Evolutionary conservation across 2,797 vertebrate genomes (phyloP).

Genomic region (Lophotriccus pileatus): DNA sequence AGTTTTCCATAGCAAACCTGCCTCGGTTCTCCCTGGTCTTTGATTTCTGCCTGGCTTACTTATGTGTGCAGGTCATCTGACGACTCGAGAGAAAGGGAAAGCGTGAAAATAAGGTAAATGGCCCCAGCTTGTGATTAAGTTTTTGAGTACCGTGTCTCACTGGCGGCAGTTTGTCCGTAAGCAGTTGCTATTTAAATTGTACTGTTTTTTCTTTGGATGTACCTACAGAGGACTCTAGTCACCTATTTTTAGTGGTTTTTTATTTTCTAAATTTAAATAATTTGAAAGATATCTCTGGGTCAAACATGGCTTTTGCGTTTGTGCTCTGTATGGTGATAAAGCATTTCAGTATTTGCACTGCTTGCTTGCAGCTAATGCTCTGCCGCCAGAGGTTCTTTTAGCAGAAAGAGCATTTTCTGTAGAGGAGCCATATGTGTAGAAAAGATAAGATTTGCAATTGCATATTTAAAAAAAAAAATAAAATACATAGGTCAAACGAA

Average conservation of each 20-base stretch:
- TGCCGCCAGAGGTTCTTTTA: background rate
- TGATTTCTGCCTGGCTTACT: background rate
- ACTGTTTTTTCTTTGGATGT: background rate
- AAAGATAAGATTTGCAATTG: slow-evolving; percentile 46
- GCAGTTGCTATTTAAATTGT: background rate
- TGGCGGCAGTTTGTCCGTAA: background rate
- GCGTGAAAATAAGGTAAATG: background rate
- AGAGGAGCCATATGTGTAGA: slow-evolving; percentile 2
- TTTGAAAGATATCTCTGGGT: background rate
- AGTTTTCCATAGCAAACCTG: background rate
- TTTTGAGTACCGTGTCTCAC: background rate
- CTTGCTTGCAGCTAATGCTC: slow-evolving; percentile 18
- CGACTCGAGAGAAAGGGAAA: background rate
- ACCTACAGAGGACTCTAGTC: background rate
- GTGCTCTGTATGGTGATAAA: background rate
- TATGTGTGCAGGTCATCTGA: background rate
- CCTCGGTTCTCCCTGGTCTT: background rate
- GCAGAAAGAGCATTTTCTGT: background rate
- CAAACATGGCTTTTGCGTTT: slow-evolving; percentile 29
- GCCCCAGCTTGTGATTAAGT: background rate
- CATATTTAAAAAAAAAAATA: background rate
- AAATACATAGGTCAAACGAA: background rate
- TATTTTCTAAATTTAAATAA: background rate
- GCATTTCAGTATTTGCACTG: slow-evolving; percentile 8
- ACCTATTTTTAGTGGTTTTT: background rate